Percentiles rank a stretch among this genome's conserved stretches.
Evolutionary conservation across 2,113 vertebrate species (phyloP).

Genomic region (Eretmochelys imbricata): DNA sequence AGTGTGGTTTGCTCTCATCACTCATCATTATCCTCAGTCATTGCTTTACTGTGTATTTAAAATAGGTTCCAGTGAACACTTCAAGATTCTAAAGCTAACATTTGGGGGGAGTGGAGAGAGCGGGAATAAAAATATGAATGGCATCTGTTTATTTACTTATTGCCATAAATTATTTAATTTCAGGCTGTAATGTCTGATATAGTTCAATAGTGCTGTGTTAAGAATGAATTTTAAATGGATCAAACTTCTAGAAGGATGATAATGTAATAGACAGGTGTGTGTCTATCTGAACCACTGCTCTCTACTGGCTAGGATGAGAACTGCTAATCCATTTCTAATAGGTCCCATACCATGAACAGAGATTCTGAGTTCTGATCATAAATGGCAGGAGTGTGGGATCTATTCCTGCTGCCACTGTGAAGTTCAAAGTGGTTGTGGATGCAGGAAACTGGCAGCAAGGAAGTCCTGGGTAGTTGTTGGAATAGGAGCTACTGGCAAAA

Average conservation of each 20-base stretch:
- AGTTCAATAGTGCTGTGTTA: background rate
- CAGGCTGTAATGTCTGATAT: background rate
- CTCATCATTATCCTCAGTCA: background rate
- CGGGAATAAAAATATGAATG: background rate
- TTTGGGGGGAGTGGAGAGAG: background rate
- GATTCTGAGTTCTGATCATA: background rate
- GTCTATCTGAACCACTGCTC: background rate
- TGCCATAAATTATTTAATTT: background rate
- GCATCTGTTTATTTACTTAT: background rate
- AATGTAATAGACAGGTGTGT: background rate
- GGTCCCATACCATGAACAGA: background rate
- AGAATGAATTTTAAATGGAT: background rate
- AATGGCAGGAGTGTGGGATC: background rate
- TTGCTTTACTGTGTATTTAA: constrained; percentile 18
- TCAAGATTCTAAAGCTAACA: background rate
- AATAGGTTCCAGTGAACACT: constrained; percentile 3
- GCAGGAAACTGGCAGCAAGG: background rate
- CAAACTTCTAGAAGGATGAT: background rate
- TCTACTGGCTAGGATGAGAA: background rate
- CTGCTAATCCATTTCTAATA: background rate
- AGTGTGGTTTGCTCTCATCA: constrained; percentile 7
- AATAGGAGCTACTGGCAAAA: background rate
- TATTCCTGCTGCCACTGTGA: background rate
- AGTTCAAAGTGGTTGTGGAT: background rate
- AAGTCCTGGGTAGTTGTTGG: background rate